Evolutionary conservation across 2,888 invertebrate species (phyloP).

Genomic region (Scaptomyza polygonia): DNA sequence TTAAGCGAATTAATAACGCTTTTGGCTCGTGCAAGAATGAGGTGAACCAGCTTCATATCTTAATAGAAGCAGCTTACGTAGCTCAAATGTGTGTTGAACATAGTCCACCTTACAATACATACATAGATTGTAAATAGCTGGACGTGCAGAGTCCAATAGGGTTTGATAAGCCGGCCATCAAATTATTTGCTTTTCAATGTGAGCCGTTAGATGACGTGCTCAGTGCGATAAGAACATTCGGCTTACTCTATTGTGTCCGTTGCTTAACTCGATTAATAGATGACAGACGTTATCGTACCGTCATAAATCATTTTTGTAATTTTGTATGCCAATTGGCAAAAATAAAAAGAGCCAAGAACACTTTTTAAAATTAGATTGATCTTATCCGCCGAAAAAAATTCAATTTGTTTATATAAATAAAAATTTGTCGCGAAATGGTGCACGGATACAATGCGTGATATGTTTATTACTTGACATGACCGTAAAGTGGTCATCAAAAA

Average conservation of each 20-base stretch:
- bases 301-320: constrained; percentile 50
- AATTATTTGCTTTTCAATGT: constrained; percentile 20
- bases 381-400: constrained; percentile 22
- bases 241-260: constrained; percentile 16
- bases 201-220: constrained; percentile 13
- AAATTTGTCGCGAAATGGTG: constrained; percentile 5
- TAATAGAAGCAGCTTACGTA: constrained; percentile 13
- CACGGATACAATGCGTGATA: constrained; percentile 51
- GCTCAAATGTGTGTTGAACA: constrained; percentile 1
- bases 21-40: not conserved
- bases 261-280: constrained; percentile 44
- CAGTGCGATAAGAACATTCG: constrained; percentile 17
- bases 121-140: too few species aligned
- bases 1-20: constrained; percentile 17
- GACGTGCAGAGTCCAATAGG: constrained; percentile 26
- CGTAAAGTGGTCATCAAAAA: constrained; percentile 8
- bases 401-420: constrained; percentile 26
- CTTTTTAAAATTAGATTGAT: constrained; percentile 41
- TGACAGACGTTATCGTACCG: constrained; percentile 36
- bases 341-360: constrained; percentile 10
- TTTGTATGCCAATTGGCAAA: constrained; percentile 6
- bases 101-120: constrained; percentile 1
- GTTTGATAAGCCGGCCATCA: constrained; percentile 36
- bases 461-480: constrained; percentile 21
- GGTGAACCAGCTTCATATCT: not conserved